phyloP scores from a whole-genome alignment of 2,888 invertebrate species.

The Acanthosepion esculentum region DNA sequence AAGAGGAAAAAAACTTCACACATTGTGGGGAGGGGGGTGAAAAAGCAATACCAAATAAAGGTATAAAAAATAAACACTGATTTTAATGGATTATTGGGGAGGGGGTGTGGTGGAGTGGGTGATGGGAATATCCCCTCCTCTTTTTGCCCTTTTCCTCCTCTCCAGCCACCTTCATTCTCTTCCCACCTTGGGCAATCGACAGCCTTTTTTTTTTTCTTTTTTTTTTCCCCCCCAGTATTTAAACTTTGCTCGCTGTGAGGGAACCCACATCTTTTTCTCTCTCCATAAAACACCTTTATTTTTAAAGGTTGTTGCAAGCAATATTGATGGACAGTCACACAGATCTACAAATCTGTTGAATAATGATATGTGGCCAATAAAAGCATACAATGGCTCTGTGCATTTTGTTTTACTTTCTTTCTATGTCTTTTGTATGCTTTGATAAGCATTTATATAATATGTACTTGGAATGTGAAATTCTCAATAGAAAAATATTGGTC shows the following conservation, averaged over 20 bases:
- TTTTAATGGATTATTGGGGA: background rate
- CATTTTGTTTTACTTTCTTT: background rate
- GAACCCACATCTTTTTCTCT: constrained; percentile 16
- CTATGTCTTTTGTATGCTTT: too few species aligned
- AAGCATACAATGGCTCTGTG: constrained; percentile 44
- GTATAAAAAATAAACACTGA: background rate
- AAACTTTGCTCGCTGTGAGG: constrained; percentile 48
- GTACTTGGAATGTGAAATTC: too few species aligned
- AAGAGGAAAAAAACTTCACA: background rate
- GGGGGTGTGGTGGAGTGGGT: background rate
- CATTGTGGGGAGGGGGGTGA: background rate
- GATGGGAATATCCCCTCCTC: background rate
- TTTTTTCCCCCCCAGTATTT: background rate
- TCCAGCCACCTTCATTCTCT: background rate
- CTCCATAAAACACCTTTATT: constrained; percentile 37
- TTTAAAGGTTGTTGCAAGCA: constrained; percentile 48
- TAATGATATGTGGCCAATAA: constrained; percentile 48
- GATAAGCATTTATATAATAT: too few species aligned
- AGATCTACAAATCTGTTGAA: constrained; percentile 48
- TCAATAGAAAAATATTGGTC: too few species aligned
- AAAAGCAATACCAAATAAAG: background rate
- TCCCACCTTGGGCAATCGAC: constrained; percentile 37
- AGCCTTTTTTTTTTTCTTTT: background rate
- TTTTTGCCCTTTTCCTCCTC: background rate
- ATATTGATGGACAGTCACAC: constrained; percentile 47